Evolutionary conservation across 2,113 vertebrate genomes (phyloP).

Genomic region (Sprattus sprattus): DNA sequence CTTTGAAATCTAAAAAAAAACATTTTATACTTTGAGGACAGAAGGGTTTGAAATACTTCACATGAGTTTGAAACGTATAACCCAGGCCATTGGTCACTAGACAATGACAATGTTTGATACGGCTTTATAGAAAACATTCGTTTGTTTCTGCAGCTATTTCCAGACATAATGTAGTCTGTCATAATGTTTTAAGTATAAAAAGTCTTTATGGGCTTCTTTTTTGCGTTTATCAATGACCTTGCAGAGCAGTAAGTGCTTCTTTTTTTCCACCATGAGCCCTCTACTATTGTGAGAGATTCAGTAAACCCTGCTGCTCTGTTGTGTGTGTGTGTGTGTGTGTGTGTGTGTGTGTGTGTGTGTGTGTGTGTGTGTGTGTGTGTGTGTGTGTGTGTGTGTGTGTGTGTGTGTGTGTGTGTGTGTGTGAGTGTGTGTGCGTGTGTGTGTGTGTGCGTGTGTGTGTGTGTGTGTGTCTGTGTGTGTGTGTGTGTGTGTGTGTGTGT

Average conservation of each 20-base stretch:
- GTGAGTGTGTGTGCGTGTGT: neutral
- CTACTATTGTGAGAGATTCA: neutral
- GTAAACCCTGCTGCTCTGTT: neutral
- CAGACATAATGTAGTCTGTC: neutral
- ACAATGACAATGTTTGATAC: neutral
- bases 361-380: neutral
- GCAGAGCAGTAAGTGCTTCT: neutral
- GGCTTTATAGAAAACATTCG: no score
- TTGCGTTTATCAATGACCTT: neutral
- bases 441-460: neutral
- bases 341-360: neutral
- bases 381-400: neutral
- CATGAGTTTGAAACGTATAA: neutral
- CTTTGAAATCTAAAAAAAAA: no score
- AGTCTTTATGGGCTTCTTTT: no score
- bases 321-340: neutral
- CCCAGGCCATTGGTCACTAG: neutral
- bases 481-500: neutral
- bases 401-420: neutral
- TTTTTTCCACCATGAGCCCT: neutral
- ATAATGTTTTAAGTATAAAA: neutral
- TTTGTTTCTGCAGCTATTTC: neutral
- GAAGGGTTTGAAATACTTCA: neutral
- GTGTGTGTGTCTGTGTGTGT: neutral
- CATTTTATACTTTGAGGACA: neutral